Evolutionary conservation across 1,140 invertebrate species (phyloP), one percentile per base, ranked within the genome.

Genomic region (Leptinotarsa texana): DNA sequence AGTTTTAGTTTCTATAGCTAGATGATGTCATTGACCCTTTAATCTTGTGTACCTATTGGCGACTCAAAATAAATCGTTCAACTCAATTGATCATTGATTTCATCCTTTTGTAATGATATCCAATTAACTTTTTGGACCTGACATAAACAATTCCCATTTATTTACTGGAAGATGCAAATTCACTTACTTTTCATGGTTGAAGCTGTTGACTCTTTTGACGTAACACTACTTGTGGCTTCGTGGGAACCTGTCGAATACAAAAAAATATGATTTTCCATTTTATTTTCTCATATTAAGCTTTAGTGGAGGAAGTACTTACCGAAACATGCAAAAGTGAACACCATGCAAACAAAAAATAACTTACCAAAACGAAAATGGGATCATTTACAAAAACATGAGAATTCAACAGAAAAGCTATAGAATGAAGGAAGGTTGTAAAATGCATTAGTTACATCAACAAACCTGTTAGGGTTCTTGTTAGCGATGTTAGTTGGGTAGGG

Each of bases 301-400:
- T 22, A 22, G n/a, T 68, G 6, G n/a, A 33, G 47, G 63, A 48
- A 68, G 24, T 63, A 49, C 57, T 61, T 22, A 74, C 65, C 73
- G 49, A 57, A 48, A 62, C 72, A 77, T 75, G 73, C 77, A 69
- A 22, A 67, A 63, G 48, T 68, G 27, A 74, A 76, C 76, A 63
- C 13, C 80, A 79, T 78, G 78, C 80, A 81, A 81, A 77, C 69
- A 63, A 75, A 74, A 72, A 67, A 77, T 78, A 76, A 76, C 77
- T 78, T 78, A 78, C 77, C 74, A 33, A 75, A 69, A 75, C 48
- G 49, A 33, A 65, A 70, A 13, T 33, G 57, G 17, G 15, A 47
- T 3, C 17, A 65, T 4, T 57, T 24, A 18, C 27, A 15, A 70
- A 22, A 70, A 33, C 27, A 33, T 33, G 27, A 33, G 6, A 33